Base-by-base conservation (phyloP, 2,113 vertebrate genomes). In the Podiceps cristatus region DNA sequence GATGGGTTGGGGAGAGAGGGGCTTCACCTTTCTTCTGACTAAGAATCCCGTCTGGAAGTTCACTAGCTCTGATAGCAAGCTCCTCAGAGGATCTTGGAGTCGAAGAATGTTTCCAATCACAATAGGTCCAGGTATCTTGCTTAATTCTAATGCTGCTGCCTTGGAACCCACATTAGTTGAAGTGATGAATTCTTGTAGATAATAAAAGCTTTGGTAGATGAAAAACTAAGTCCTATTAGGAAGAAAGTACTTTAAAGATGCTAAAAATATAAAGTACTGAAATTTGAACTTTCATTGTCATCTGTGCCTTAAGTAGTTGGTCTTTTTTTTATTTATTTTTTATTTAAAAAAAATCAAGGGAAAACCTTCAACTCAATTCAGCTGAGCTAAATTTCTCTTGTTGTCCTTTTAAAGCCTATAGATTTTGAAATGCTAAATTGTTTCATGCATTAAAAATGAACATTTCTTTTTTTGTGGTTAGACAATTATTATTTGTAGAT, bases 41-140 rank as follows among this genome's bases (percentile, higher is more conserved):
- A 16, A n/a, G 60, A 55, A 42, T 20, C 20, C 15, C 5, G 81
- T 49, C 18, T 68, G 15, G 10, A 42, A 13, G 17, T 45, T 35
- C 18, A 13, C 11, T 44, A 25, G 13, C 10, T 0, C 0, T 69
- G 4, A 8, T 9, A 44, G 22, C 12, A n/a, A 66, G 20, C 10
- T 79, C 10, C 37, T 59, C 25, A 7, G 25, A 7, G 75, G 17
- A 35, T 31, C 11, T 27, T 9, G 0, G 47, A 28, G 42, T 6
- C 58, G 45, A 56, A 35, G 14, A 44, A 4, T n/a, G 14, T 17
- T 59, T 67, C 13, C 0, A 47, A 20, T 56, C 27, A 1, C 45
- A 27, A 1, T 3, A 25, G 40, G 11, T 45, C 9, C 15, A 5
- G 5, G 9, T 31, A 8, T 29, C 5, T 55, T 67, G 8, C 56